phyloP scores from a whole-genome alignment of 64 coral and sea anemone species.

The Dendronephthya gigantea region DNA sequence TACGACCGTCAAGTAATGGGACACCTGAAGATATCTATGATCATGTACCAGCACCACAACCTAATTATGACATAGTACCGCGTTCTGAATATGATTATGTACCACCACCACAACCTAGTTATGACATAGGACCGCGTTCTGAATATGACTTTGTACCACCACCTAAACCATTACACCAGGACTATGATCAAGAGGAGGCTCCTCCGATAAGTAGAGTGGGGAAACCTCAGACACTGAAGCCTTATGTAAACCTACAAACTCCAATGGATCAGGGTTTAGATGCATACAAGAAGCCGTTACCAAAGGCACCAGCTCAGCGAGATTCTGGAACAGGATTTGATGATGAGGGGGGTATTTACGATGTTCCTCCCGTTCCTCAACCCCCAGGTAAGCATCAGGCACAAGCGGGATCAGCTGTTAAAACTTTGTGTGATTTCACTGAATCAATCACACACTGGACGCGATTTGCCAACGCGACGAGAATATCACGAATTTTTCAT shows the following conservation, averaged over 20 bases:
- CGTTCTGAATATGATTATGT: not conserved
- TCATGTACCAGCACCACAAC: not conserved
- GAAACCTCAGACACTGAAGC: not conserved
- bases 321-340: not conserved
- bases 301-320: not conserved
- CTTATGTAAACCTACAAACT: not conserved
- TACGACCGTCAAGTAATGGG: not conserved
- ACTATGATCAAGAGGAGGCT: not conserved
- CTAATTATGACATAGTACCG: not conserved
- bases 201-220: not conserved
- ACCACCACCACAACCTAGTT: not conserved
- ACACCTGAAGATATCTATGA: not conserved
- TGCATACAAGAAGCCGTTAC: constrained; percentile 4
- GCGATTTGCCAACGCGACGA: too few species aligned
- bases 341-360: not conserved
- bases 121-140: not conserved
- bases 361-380: not conserved
- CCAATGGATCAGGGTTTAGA: not conserved
- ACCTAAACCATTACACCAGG: not conserved
- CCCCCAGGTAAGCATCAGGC: not conserved
- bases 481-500: too few species aligned
- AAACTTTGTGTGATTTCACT: too few species aligned
- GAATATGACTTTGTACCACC: not conserved
- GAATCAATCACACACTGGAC: too few species aligned
- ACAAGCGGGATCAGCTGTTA: too few species aligned